A percentile compares a stretch with the other conserved stretches of the same genome.
Conservation (phyloP, 2,113 vertebrate genomes). For the Phocoena sinus region DNA sequence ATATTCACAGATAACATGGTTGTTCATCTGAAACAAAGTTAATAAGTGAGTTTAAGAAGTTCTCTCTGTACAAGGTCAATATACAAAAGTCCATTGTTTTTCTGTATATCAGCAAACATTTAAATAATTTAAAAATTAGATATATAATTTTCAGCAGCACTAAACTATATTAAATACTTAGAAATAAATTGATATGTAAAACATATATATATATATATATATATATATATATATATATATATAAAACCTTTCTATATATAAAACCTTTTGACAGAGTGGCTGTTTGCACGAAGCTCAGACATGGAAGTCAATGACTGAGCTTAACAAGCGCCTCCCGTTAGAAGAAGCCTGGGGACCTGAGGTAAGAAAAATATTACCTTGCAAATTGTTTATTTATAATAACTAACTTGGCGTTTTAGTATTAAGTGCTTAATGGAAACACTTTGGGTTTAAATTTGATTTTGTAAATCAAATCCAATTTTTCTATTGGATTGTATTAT, state of each 20-base stretch:
- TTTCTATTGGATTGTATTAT: background rate
- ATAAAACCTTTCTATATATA: background rate
- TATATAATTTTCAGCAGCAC: background rate
- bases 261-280: constrained; percentile 56
- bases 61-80: background rate
- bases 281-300: constrained; percentile 63
- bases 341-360: constrained; percentile 53
- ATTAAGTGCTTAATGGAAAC: background rate
- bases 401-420: background rate
- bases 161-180: background rate
- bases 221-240: background rate
- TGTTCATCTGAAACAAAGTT: background rate
- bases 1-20: background rate
- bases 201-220: background rate
- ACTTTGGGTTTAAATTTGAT: background rate
- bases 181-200: background rate
- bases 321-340: background rate
- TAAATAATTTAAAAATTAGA: background rate
- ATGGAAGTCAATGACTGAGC: constrained; percentile 14
- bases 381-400: background rate
- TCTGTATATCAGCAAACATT: background rate
- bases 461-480: background rate
- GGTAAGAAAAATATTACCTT: constrained; percentile 37
- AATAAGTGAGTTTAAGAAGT: background rate
- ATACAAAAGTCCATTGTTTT: background rate